These are phyloP conservation scores for Thamnophis sirtalis DNA, from an alignment of 2,113 vertebrate species.

Conservation along the genomic window DNA sequence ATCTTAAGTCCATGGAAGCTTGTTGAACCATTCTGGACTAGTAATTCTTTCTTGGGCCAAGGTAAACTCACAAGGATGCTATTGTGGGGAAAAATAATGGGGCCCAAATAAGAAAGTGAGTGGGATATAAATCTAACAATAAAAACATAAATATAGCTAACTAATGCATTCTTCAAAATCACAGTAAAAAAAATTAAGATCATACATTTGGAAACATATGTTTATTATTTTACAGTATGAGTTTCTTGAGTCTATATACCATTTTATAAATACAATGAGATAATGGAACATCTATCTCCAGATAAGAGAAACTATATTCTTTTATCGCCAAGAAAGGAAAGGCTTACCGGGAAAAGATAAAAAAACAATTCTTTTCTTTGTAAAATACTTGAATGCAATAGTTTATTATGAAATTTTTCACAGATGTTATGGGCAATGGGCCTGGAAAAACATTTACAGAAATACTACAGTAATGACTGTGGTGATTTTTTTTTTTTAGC, in stretches of 20 bases:
- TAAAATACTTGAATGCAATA: not conserved
- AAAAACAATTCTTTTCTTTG: not conserved
- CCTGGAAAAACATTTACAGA: not conserved
- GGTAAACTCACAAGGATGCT: not conserved
- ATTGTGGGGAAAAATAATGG: not conserved
- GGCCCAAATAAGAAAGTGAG: not conserved
- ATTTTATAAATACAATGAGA: not conserved
- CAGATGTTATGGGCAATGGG: not conserved
- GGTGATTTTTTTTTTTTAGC: not conserved
- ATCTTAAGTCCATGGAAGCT: not conserved
- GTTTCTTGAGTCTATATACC: not conserved
- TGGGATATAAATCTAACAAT: not conserved
- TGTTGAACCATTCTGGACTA: not conserved
- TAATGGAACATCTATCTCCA: not conserved
- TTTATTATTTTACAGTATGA: not conserved
- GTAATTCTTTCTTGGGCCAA: not conserved
- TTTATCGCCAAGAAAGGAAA: not conserved
- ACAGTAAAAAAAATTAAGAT: not conserved
- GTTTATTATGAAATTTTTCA: not conserved
- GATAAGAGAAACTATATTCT: not conserved
- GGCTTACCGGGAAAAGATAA: not conserved
- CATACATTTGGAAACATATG: not conserved
- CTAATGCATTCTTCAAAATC: not conserved
- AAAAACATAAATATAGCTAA: not conserved
- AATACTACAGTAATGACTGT: not conserved